These are phyloP conservation scores for Athripsodes cinereus DNA, from an alignment of 2,888 invertebrate species.

Conservation along the genomic window DNA sequence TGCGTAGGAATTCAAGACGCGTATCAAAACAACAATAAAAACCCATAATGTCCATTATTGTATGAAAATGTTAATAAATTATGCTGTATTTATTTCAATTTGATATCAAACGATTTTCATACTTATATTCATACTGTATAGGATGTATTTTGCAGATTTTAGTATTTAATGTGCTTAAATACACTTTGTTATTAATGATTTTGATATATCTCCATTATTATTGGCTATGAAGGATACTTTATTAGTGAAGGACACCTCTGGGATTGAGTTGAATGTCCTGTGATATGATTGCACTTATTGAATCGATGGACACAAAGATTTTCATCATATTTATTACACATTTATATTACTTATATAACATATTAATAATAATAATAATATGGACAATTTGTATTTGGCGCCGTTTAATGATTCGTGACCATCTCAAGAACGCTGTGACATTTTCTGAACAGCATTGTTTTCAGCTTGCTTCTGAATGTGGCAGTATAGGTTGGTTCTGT, in stretches of 20 bases:
- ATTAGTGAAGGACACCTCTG: slow-evolving; percentile 15
- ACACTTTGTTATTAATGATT: slow-evolving; percentile 28
- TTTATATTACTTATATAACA: no score
- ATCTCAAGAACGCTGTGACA: no score
- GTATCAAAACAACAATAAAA: slow-evolving; percentile 3
- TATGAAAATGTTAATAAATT: slow-evolving; percentile 2
- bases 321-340: no score
- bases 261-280: slow-evolving; percentile 1
- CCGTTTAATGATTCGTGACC: no score
- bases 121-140: background rate
- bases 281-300: background rate
- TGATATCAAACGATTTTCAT: background rate
- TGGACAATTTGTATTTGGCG: no score
- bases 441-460: no score
- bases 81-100: background rate
- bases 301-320: no score
- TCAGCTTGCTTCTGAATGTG: no score
- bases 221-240: slow-evolving; percentile 26
- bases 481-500: no score
- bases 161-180: slow-evolving; percentile 7
- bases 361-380: no score
- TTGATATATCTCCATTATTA: slow-evolving; percentile 25
- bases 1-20: slow-evolving; percentile 23
- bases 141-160: background rate
- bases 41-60: slow-evolving; percentile 1